A percentile compares a stretch with the other conserved stretches of the same genome.
These are phyloP conservation scores for Ferrisia virgata DNA, from an alignment of 2,888 invertebrate species.

Conservation along the genomic window DNA sequence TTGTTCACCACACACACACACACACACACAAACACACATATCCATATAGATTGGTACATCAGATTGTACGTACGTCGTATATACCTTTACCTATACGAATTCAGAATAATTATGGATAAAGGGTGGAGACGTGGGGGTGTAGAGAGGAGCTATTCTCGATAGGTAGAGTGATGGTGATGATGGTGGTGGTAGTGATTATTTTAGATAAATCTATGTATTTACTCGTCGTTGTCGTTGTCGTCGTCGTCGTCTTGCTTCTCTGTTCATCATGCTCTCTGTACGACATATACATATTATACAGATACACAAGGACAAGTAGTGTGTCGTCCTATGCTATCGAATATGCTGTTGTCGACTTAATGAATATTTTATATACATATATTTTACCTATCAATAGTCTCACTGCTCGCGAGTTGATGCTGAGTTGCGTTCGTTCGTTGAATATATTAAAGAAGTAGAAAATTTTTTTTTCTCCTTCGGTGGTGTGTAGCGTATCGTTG, in stretches of 20 bases:
- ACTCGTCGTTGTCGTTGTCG: background rate
- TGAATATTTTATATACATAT: constrained; percentile 38
- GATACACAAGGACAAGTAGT: constrained; percentile 13
- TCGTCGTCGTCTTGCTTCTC: background rate
- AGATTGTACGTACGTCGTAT: background rate
- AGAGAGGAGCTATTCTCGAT: background rate
- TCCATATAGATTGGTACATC: background rate
- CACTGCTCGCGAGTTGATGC: constrained; percentile 31
- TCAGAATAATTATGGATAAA: constrained; percentile 39
- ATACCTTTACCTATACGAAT: background rate
- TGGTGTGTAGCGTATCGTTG: background rate
- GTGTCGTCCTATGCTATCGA: constrained; percentile 29
- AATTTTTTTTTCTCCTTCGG: too few species aligned
- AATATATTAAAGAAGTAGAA: constrained; percentile 11
- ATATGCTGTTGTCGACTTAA: constrained; percentile 41
- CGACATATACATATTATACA: background rate
- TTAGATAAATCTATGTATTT: constrained; percentile 28
- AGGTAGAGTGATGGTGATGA: background rate
- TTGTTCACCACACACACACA: background rate
- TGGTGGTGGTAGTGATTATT: background rate
- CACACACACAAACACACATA: background rate
- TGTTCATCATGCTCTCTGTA: background rate
- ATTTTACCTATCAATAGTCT: constrained; percentile 39
- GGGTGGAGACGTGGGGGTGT: background rate
- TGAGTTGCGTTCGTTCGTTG: constrained; percentile 33